Evolutionary conservation across 2,113 vertebrate species (phyloP).

Genomic region (Rousettus leschenaultii): DNA sequence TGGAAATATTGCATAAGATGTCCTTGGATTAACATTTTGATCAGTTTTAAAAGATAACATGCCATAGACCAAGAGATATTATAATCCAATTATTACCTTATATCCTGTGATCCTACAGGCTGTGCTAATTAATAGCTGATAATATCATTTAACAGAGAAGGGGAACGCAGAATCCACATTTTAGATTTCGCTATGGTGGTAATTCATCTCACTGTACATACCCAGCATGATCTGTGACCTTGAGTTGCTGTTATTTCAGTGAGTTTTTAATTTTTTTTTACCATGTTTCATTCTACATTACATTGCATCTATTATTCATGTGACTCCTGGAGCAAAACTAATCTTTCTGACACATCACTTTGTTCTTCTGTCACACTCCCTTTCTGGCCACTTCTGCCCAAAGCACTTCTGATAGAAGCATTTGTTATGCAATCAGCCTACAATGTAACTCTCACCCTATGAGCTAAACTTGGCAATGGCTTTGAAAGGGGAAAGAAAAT

Average conservation of each 20-base stretch:
- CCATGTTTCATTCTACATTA: not conserved
- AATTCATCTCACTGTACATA: not conserved
- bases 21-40: constrained; percentile 33
- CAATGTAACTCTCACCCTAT: not conserved
- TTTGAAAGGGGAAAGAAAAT: not conserved
- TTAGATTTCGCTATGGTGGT: not conserved
- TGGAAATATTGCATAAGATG: constrained; percentile 24
- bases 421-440: not conserved
- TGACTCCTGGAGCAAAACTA: not conserved
- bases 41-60: constrained; percentile 58
- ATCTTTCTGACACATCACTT: not conserved
- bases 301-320: constrained; percentile 32
- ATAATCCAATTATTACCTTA: constrained; percentile 28
- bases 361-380: not conserved
- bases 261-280: not conserved
- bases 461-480: not conserved
- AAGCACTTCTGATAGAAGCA: not conserved
- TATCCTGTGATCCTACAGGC: not conserved
- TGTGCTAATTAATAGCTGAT: constrained; percentile 42
- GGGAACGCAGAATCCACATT: not conserved
- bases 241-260: not conserved
- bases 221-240: not conserved
- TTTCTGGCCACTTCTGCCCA: not conserved
- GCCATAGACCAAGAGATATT: not conserved
- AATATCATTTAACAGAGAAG: not conserved